A percentile compares a stretch with the other conserved stretches of the same genome.
Evolutionary conservation across 1,140 invertebrate species (phyloP).

Genomic region (Drosophila oshimai): DNA sequence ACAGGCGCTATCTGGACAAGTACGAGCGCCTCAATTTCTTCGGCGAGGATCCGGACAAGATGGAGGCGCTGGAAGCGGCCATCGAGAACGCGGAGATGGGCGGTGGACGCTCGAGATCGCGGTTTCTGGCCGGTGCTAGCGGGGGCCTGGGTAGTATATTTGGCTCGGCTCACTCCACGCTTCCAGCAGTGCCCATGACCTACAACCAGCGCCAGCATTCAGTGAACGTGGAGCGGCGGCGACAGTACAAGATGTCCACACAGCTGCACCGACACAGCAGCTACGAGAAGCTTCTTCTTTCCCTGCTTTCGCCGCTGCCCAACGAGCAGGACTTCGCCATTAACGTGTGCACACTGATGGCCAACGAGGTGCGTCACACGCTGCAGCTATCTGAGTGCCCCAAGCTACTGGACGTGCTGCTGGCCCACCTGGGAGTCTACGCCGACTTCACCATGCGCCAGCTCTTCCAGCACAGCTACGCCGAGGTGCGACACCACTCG

Average conservation of each 20-base stretch:
- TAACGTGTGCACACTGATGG: constrained; percentile 97
- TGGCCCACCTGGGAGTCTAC: constrained; percentile 97
- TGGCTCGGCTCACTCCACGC: constrained; percentile 85
- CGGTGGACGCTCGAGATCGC: constrained; percentile 82
- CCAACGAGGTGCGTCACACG: constrained; percentile 95
- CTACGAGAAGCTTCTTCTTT: constrained; percentile 94
- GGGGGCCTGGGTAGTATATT: constrained; percentile 83
- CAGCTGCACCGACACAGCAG: constrained; percentile 90
- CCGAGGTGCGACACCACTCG: constrained; percentile 86
- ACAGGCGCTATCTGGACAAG: constrained; percentile 90
- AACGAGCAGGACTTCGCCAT: constrained; percentile 99
- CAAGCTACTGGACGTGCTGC: constrained; percentile 92
- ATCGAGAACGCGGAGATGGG: constrained; percentile 59
- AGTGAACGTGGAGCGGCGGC: constrained; percentile 86
- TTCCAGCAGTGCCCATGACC: constrained; percentile 88
- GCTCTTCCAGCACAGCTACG: constrained; percentile 89
- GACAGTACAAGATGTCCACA: constrained; percentile 77
- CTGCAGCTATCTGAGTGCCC: constrained; percentile 92
- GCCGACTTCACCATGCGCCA: constrained; percentile 89
- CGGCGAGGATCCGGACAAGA: constrained; percentile 91
- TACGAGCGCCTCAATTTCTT: constrained; percentile 83
- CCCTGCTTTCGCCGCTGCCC: constrained; percentile 95
- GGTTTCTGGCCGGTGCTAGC: constrained; percentile 19
- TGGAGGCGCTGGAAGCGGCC: constrained; percentile 90
- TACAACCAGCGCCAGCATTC: constrained; percentile 94